Base-by-base conservation (phyloP, 2,797 vertebrate genomes). In the Capromys pilorides region DNA sequence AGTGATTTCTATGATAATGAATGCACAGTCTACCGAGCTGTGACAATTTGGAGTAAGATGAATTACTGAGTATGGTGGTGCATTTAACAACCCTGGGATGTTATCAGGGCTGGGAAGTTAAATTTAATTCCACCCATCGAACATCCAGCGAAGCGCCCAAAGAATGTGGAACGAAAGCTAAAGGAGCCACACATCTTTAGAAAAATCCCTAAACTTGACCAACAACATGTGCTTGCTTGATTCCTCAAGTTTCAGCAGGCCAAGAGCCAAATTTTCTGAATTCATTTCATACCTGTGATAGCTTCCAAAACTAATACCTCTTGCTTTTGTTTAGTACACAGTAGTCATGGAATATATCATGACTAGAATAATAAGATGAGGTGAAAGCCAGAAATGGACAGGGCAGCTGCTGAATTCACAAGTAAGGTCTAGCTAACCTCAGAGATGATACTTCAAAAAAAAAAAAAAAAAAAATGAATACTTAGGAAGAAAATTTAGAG, bases 271-370 rank as follows among this genome's bases (percentile, higher is more conserved):
- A 94, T 96, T 96, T 95, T 97, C 90, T 71, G 89, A 94, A 97
- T 97, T 97, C 95, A 95, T 88, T 85, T 97, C 96, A 95, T 97
- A 97, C 94, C 95, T 96, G 96, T 71, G 86, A 96, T 86, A 92
- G 66, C 91, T 95, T 89, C 93, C 95, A 69, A 94, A 95, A 96
- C 86, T 10, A 95, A 92, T 51, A 90, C 49, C 69, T 88, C 86
- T 92, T 28, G 89, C 93, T 93, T 95, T 93, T 92, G 91, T 95
- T 97, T 96, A 86, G 64, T 95, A 67, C 80, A 88, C 71, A 86
- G 96, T 93, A 95, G 95, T 95, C 95, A 95, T 86, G 94, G 96
- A 31, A 95, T 95, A 67, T 91, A 66, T 59, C 14, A 16, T 31
- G 80, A 81, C 64, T 79, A 83, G 83, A 96, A 91, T 54, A 51